Conservation (phyloP, 2,113 vertebrate species). For the Xenus cinereus region DNA sequence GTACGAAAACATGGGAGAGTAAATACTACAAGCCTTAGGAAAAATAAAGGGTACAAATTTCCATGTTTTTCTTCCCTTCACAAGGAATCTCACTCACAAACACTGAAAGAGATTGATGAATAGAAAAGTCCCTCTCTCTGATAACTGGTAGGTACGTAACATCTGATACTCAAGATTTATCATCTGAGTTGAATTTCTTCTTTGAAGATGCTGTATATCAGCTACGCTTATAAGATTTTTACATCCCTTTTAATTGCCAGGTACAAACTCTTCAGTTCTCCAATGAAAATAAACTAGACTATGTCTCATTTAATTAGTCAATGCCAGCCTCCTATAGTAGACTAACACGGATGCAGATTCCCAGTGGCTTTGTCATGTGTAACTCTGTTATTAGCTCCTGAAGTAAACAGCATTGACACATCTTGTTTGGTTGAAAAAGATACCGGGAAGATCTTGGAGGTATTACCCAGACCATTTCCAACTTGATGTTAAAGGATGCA, state of each 20-base stretch:
- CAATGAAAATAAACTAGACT: neutral
- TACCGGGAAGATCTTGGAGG: neutral
- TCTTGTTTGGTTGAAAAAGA: neutral
- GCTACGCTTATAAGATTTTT: accelerated
- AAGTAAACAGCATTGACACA: neutral
- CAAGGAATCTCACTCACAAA: neutral
- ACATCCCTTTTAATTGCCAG: neutral
- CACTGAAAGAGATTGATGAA: neutral
- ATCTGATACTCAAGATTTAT: neutral
- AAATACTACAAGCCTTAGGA: neutral
- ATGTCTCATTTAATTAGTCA: neutral
- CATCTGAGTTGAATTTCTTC: neutral
- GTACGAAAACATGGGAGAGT: neutral
- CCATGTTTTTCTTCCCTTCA: neutral
- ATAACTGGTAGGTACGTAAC: neutral
- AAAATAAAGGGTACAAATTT: neutral
- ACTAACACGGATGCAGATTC: neutral
- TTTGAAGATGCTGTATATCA: neutral
- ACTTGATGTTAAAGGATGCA: neutral
- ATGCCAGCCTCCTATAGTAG: neutral
- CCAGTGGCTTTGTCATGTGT: accelerated
- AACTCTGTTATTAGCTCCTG: neutral
- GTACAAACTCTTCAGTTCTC: neutral
- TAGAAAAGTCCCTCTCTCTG: neutral
- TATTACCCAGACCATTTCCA: neutral